Evolutionary conservation across 2,113 vertebrate genomes (phyloP).

Genomic region (Hemicordylus capensis): DNA sequence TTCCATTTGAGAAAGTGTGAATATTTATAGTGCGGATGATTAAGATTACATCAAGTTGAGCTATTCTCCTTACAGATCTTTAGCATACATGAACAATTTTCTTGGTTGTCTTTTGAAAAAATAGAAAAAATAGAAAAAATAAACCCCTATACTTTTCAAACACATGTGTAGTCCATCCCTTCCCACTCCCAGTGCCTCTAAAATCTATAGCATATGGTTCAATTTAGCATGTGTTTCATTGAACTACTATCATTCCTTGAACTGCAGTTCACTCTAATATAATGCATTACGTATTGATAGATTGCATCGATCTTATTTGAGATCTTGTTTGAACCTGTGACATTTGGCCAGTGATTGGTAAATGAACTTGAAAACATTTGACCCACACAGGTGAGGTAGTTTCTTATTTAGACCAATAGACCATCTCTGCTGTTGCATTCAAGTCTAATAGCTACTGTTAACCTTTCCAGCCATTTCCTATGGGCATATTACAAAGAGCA

Average conservation of each 20-base stretch:
- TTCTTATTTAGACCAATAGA: conserved; percentile 57
- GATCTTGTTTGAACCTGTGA: conserved; percentile 69
- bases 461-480: conserved; percentile 72
- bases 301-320: conserved; percentile 47
- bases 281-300: conserved; percentile 73
- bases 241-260: conserved; percentile 60
- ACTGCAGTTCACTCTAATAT: conserved; percentile 56
- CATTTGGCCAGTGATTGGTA: conserved; percentile 74
- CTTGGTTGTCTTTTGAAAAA: conserved; percentile 16
- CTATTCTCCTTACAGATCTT: conserved; percentile 42
- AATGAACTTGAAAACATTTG: conserved; percentile 74
- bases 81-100: conserved; percentile 40
- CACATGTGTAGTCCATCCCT: conserved; percentile 27
- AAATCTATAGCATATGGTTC: conserved; percentile 58
- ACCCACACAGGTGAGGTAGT: conserved; percentile 68
- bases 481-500: conserved; percentile 56
- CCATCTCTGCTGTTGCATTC: conserved; percentile 70
- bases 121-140: background rate
- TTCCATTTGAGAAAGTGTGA: background rate
- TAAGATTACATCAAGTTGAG: background rate
- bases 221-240: conserved; percentile 65
- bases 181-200: conserved; percentile 16
- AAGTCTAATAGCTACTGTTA: conserved; percentile 73
- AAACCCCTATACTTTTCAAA: conserved; percentile 14
- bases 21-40: background rate